Evolutionary conservation across 2,888 invertebrate species (phyloP).

Genomic region (Hydroisotoma schaefferi): DNA sequence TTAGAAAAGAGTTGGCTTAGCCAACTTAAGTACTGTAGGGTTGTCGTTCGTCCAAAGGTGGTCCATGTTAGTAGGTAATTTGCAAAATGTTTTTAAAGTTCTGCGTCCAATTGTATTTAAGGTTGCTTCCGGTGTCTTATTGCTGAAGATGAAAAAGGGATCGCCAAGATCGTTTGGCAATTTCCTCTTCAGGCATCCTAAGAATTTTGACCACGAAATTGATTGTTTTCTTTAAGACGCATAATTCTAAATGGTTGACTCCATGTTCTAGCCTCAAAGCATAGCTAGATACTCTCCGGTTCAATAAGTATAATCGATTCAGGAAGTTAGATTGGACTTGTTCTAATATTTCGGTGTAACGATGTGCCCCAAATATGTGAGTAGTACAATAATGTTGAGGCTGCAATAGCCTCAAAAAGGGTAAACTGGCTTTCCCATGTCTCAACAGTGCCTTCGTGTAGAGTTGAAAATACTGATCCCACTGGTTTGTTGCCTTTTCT

Average conservation of each 20-base stretch:
- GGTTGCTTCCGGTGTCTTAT: neutral
- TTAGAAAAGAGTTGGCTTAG: neutral
- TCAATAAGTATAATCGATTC: neutral
- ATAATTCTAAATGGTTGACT: neutral
- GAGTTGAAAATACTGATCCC: too few species aligned
- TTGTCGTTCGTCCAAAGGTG: neutral
- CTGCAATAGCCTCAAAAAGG: neutral
- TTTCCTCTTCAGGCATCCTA: neutral
- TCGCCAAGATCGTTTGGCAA: neutral
- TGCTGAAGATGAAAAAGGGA: neutral
- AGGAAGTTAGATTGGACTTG: neutral
- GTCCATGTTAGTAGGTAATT: neutral
- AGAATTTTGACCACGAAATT: neutral
- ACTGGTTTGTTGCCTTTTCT: too few species aligned
- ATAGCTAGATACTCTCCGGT: neutral
- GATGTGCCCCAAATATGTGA: neutral
- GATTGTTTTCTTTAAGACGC: neutral
- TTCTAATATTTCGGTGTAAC: neutral
- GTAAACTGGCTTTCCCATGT: neutral
- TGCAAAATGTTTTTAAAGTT: neutral
- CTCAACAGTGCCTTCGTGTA: neutral
- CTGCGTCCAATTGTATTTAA: conserved; percentile 5
- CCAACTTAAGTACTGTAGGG: neutral
- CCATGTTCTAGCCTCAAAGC: neutral
- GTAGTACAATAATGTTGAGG: neutral